Base-by-base conservation (phyloP, 2,113 vertebrate genomes). In the Dasyurus viverrinus region DNA sequence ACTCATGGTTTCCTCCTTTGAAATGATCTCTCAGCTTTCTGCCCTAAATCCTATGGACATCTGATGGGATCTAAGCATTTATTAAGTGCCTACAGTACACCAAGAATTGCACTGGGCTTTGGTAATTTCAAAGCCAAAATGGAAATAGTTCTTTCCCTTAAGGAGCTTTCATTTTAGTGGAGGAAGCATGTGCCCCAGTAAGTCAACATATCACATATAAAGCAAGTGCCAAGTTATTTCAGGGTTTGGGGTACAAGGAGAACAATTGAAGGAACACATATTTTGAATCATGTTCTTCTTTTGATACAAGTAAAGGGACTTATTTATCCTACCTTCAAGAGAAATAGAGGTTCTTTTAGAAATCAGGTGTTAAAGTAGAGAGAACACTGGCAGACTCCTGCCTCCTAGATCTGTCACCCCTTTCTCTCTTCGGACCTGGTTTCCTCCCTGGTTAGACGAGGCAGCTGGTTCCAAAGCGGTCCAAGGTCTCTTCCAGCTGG, bases 381-480 rank as follows among this genome's bases (percentile, higher is more conserved):
- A 76, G 60, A 14, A 36, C 12, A 7, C 16, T n/a, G 16, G 60
- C 60, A 76, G 36, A 76, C n/a, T 76, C 60, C 36, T n/a, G 36
- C n/a, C 36, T 76, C 30, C 36, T n/a, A 76, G 14, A 3, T 76
- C n/a, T n/a, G 2, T n/a, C 30, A 16, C 60, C 12, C 60, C 30
- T 68, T n/a, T 68, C 3, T 76, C 60, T 76, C 46, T 94, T 68
- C 52, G 46, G 36, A 53, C 89, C 8, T 60, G 24, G 89, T 93
- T 36, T 94, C 50, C 60, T 94, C 48, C 68, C 94, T 89, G 94
- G 90, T 96, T 94, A 95, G 26, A 53, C 60, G n/a, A 76, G 60
- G 60, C 36, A 76, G 30, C 60, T 76, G 60, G 60, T 76, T 76
- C 14, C 36, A 19, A 76, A 76, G 30, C n/a, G 14, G 36, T n/a